Percentiles rank a stretch among this genome's conserved stretches.
These are phyloP conservation scores for Drosophila navojoa DNA, from an alignment of 1,140 invertebrate species.

Conservation along the genomic window DNA sequence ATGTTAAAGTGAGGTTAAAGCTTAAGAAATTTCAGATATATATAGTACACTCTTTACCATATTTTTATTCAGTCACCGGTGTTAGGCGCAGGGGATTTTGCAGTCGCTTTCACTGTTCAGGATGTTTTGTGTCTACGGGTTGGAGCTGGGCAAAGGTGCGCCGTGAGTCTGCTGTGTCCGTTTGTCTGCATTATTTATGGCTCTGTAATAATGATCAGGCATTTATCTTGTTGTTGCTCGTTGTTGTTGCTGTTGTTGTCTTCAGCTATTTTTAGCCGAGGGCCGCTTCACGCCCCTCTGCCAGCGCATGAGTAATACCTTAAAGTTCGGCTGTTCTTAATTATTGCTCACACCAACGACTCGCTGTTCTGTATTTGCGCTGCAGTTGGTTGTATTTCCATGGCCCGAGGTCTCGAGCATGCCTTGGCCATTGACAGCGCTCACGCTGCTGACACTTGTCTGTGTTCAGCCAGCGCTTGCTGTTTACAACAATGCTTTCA, in stretches of 20 bases:
- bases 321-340: slow-evolving; percentile 77
- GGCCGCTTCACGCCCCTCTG: slow-evolving; percentile 37
- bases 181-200: slow-evolving; percentile 73
- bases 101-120: background rate
- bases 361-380: slow-evolving; percentile 47
- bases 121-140: slow-evolving; percentile 42
- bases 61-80: too few species aligned
- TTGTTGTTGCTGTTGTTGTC: slow-evolving; percentile 24
- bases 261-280: slow-evolving; percentile 20
- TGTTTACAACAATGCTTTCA: too few species aligned
- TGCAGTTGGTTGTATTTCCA: too few species aligned
- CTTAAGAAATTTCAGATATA: too few species aligned
- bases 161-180: slow-evolving; percentile 51
- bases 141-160: slow-evolving; percentile 55
- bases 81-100: background rate
- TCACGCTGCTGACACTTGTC: too few species aligned
- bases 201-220: slow-evolving; percentile 77
- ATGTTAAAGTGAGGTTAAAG: too few species aligned
- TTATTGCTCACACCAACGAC: slow-evolving; percentile 47
- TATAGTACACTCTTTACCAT: too few species aligned
- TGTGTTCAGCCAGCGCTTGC: too few species aligned
- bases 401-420: too few species aligned
- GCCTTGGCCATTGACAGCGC: too few species aligned
- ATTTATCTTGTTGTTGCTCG: slow-evolving; percentile 66
- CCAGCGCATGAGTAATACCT: slow-evolving; percentile 62